A percentile compares a stretch with the other conserved stretches of the same genome.
These are phyloP conservation scores for Meteorus sp. DNA, from an alignment of 1,140 invertebrate genomes.

Conservation along the genomic window DNA sequence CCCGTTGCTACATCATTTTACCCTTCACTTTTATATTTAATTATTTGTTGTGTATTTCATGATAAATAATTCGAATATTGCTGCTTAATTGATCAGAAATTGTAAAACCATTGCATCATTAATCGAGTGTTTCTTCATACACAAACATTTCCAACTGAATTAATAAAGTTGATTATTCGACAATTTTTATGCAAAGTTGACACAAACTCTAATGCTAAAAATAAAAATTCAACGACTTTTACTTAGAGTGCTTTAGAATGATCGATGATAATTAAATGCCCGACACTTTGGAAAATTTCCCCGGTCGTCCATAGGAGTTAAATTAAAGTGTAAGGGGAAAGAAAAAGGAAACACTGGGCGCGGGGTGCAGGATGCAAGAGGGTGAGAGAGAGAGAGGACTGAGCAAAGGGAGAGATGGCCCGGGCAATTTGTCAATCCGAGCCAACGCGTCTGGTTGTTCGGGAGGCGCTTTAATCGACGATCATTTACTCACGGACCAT, in stretches of 20 bases:
- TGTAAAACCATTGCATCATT: too few relatives aligned
- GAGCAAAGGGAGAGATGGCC: conserved; percentile 48
- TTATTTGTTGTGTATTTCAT: too few relatives aligned
- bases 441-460: conserved; percentile 20
- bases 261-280: conserved; percentile 11
- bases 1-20: not conserved
- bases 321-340: conserved; percentile 2
- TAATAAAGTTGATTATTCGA: too few relatives aligned
- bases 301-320: conserved; percentile 15
- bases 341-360: not conserved
- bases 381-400: conserved; percentile 21
- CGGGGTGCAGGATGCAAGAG: too few relatives aligned
- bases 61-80: too few relatives aligned
- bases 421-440: conserved; percentile 51
- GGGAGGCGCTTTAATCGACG: conserved; percentile 54
- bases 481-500: conserved; percentile 49
- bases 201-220: too few relatives aligned
- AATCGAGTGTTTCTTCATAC: too few relatives aligned
- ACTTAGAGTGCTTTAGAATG: not conserved
- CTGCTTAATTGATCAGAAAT: too few relatives aligned
- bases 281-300: conserved; percentile 13
- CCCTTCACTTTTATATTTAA: not conserved
- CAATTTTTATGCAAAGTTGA: too few relatives aligned
- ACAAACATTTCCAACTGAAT: too few relatives aligned
- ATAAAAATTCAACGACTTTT: not conserved